Conservation (phyloP, 2,888 invertebrate species). For the Diplazon laetatorius region DNA sequence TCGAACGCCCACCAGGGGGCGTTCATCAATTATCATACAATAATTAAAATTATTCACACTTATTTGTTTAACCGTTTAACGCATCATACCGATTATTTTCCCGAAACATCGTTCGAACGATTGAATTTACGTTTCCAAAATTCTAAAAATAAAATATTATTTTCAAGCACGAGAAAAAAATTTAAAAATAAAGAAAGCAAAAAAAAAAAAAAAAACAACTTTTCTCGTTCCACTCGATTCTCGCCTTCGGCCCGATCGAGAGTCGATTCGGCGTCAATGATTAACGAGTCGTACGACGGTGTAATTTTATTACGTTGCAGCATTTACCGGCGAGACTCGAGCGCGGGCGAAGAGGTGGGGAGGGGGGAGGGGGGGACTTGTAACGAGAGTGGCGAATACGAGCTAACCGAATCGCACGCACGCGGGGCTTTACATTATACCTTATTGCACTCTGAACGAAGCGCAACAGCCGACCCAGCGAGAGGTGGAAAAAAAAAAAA, state of each 20-base stretch:
- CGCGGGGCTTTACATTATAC: slow-evolving; percentile 61
- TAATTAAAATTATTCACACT: no score
- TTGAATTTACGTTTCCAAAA: no score
- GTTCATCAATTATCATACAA: no score
- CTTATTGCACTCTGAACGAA: slow-evolving; percentile 51
- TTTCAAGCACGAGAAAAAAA: no score
- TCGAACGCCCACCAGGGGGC: no score
- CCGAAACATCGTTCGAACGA: no score
- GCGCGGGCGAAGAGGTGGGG: no score
- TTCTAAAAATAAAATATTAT: no score
- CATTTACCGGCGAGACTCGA: no score
- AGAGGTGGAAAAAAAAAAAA: not conserved
- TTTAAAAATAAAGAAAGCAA: not conserved
- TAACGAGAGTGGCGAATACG: slow-evolving; percentile 27
- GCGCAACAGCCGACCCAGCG: slow-evolving; percentile 31
- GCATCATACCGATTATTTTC: no score
- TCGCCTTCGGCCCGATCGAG: slow-evolving; percentile 4
- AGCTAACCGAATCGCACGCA: slow-evolving; percentile 38
- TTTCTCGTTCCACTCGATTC: not conserved
- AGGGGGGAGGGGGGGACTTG: not conserved
- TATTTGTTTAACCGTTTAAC: no score
- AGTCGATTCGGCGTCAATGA: slow-evolving; percentile 11
- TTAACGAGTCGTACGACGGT: slow-evolving; percentile 28
- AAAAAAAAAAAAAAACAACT: not conserved
- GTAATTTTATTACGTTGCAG: slow-evolving; percentile 29